phyloP scores from a whole-genome alignment of 2,113 vertebrate species.

The Takifugu bimaculatus region DNA sequence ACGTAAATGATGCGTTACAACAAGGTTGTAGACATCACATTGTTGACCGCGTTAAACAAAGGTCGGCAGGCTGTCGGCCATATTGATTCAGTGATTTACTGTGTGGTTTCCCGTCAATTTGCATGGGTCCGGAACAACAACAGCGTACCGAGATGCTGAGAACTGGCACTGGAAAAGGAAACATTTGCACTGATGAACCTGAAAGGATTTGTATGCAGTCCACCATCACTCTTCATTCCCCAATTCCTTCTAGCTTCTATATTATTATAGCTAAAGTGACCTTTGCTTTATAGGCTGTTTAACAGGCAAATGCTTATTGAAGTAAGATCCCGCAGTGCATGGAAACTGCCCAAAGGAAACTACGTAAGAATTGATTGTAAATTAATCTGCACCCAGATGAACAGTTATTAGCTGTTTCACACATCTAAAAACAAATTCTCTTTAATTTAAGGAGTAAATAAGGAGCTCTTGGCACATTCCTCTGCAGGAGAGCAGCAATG shows the following conservation, averaged over 20 bases:
- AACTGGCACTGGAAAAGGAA: too few species aligned
- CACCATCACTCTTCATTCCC: neutral
- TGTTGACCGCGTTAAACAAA: conserved; percentile 51
- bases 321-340: neutral
- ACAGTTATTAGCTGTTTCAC: neutral
- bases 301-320: neutral
- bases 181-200: too few species aligned
- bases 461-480: conserved; percentile 22
- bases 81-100: conserved; percentile 39
- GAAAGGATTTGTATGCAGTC: neutral
- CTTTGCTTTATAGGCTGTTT: neutral
- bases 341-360: neutral
- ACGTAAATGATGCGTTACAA: conserved; percentile 13
- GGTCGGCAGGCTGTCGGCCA: conserved; percentile 50
- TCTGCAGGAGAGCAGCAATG: conserved; percentile 14
- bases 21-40: conserved; percentile 29
- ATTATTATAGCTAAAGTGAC: neutral
- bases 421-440: too few species aligned
- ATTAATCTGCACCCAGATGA: neutral
- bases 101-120: conserved; percentile 14
- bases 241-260: neutral
- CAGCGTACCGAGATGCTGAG: too few species aligned
- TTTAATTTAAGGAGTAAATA: neutral
- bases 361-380: neutral
- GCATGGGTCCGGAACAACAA: too few species aligned